phyloP scores from a whole-genome alignment of 2,797 vertebrate species.

The Aldrovandia affinis region DNA sequence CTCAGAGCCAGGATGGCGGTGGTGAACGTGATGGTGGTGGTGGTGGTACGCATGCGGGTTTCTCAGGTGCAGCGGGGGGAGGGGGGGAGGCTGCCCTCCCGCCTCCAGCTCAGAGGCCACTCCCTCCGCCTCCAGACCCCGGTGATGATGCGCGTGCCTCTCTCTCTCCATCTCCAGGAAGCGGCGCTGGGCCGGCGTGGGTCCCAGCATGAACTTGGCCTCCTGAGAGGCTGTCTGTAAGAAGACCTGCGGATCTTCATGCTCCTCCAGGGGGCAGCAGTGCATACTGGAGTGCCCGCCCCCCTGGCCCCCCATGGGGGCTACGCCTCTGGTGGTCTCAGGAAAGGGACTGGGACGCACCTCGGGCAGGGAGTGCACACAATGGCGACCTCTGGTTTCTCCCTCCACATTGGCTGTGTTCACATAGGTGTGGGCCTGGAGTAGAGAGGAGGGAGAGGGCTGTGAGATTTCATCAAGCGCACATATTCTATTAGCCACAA shows the following conservation, averaged over 20 bases:
- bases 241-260: slow-evolving; percentile 88
- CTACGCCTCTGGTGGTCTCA: slow-evolving; percentile 69
- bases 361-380: slow-evolving; percentile 90
- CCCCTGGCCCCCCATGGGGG: slow-evolving; percentile 65
- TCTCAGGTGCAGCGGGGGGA: slow-evolving; percentile 71
- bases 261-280: slow-evolving; percentile 83
- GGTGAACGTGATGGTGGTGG: slow-evolving; percentile 70
- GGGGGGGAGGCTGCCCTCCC: slow-evolving; percentile 60
- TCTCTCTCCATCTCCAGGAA: slow-evolving; percentile 78
- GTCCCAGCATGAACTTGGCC: slow-evolving; percentile 93
- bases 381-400: slow-evolving; percentile 85
- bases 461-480: not conserved
- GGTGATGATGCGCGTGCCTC: slow-evolving; percentile 65
- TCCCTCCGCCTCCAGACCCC: slow-evolving; percentile 70
- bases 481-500: too few species aligned
- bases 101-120: slow-evolving; percentile 77
- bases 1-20: slow-evolving; percentile 83
- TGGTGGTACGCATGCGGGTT: slow-evolving; percentile 78
- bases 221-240: slow-evolving; percentile 86
- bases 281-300: slow-evolving; percentile 71
- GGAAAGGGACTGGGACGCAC: slow-evolving; percentile 79
- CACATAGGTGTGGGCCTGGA: slow-evolving; percentile 95
- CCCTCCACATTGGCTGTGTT: slow-evolving; percentile 90
- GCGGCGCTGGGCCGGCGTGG: slow-evolving; percentile 82
- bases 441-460: slow-evolving; percentile 48